Percentiles rank a stretch among this genome's conserved stretches.
Conservation (phyloP, 2,888 invertebrate species). For the Zaprionus bogoriensis region DNA sequence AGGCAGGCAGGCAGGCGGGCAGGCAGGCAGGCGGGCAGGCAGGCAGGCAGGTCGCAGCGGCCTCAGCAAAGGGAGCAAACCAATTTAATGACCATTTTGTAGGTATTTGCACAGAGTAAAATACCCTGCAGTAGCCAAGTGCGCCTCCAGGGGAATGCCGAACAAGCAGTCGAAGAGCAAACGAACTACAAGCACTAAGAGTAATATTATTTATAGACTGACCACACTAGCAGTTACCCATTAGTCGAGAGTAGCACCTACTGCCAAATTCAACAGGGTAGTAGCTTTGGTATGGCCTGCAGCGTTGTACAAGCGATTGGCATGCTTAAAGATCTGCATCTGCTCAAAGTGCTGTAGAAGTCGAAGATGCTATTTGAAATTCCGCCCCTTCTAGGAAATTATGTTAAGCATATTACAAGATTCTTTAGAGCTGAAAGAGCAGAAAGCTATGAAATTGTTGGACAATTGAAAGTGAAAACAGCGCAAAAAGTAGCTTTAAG, state of each 20-base stretch:
- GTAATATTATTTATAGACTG: too few relatives aligned
- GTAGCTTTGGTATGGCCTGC: too few relatives aligned
- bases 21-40: too few relatives aligned
- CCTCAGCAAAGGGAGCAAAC: conserved; percentile 5
- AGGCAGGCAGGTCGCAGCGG: not conserved
- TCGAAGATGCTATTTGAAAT: not conserved
- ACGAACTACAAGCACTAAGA: too few relatives aligned
- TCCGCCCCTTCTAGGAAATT: not conserved
- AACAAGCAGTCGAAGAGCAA: not conserved
- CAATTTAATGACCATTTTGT: conserved; percentile 36
- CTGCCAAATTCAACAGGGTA: too few relatives aligned
- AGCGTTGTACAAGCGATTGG: not conserved
- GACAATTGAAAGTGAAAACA: too few relatives aligned
- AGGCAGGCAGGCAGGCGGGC: too few relatives aligned
- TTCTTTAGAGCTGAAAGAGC: not conserved
- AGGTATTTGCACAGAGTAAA: conserved; percentile 17
- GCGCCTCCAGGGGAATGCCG: not conserved
- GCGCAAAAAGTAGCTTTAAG: too few relatives aligned
- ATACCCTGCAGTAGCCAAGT: conserved; percentile 10
- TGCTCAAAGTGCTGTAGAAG: not conserved
- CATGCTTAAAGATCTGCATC: not conserved
- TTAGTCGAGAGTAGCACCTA: too few relatives aligned
- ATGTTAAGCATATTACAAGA: not conserved
- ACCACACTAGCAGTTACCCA: too few relatives aligned
- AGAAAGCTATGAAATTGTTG: too few relatives aligned